These are phyloP conservation scores for Caerostris extrusa DNA, from an alignment of 1,140 invertebrate genomes.

Conservation along the genomic window DNA sequence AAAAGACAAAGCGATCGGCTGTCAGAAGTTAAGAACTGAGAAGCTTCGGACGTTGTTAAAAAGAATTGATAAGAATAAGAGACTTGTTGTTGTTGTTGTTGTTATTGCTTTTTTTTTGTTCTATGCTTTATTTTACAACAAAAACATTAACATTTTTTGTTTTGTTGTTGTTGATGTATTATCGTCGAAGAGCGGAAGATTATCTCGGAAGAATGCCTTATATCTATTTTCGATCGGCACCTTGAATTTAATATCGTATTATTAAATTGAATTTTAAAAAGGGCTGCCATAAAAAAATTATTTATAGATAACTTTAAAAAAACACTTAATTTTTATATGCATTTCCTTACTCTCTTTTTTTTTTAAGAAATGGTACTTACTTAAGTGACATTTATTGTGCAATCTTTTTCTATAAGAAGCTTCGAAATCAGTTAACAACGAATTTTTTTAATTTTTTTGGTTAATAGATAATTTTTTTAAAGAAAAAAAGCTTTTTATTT, in stretches of 20 bases:
- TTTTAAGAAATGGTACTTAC: too few relatives aligned
- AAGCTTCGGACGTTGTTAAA: slow-evolving; percentile 28
- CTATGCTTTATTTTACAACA: slow-evolving; percentile 2
- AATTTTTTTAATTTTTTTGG: too few relatives aligned
- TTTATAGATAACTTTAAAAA: too few relatives aligned
- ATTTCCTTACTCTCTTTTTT: too few relatives aligned
- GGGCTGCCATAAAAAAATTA: background rate
- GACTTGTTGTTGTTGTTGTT: background rate
- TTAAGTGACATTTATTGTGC: too few relatives aligned
- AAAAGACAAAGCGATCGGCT: slow-evolving; percentile 59
- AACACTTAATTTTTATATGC: too few relatives aligned
- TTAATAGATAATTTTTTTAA: too few relatives aligned
- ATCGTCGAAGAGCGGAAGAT: background rate
- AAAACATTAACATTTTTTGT: background rate
- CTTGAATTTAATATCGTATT: background rate
- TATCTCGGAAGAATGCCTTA: background rate
- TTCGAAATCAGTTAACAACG: too few relatives aligned
- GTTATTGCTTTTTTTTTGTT: too few relatives aligned
- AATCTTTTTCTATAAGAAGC: too few relatives aligned
- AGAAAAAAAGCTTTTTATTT: too few relatives aligned
- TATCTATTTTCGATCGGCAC: background rate
- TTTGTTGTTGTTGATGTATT: background rate
- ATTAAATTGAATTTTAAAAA: background rate
- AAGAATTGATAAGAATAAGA: slow-evolving; percentile 61
- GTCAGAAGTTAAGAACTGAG: slow-evolving; percentile 46